Evolutionary conservation across 2,797 vertebrate species (phyloP), one percentile per base, ranked within the genome.

Genomic region (Sebastes aleutianus): DNA sequence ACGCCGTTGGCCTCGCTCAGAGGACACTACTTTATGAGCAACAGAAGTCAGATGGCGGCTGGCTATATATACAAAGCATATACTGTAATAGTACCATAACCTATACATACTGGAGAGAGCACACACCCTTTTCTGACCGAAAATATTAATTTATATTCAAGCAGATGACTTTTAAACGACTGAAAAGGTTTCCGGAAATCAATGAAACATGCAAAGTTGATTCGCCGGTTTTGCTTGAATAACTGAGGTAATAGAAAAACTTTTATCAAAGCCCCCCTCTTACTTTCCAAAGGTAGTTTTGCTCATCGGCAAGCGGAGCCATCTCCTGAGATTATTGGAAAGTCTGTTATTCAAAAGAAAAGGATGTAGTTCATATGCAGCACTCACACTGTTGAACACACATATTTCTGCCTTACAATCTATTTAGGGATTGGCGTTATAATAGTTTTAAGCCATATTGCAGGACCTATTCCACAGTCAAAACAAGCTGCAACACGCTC

Each of bases 211-310:
- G 87, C 82, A 89, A 58, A 86, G 87, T 88, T 85, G 84, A 91
- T 93, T 87, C 57, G 29, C 81, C 5, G 73, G 87, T 76, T 90
- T 82, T 91, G 90, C 89, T 92, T 90, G 86, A 90, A 90, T 92
- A 87, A 85, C 83, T 82, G 59, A 85, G 80, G 83, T 90, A 93
- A 94, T 92, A 91, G 88, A 92, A 91, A 87, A 89, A 91, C 80
- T 88, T 91, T 90, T 88, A 91, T 90, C 91, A 89, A 80, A 88
- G 87, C 73, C 12, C 22, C 39, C 34, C 69, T 82, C 72, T 89
- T 76, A 72, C 76, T 89, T 84, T 82, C 56, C 68, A 74, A 85
- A 85, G 63, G 84, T 59, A 67, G 70, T 65, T 85, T 84, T 84
- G 76, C 83, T 92, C 85, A 89, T 84, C 58, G 58, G 87, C 78